phyloP scores from a whole-genome alignment of 2,888 invertebrate genomes.

The Heliconius erato region DNA sequence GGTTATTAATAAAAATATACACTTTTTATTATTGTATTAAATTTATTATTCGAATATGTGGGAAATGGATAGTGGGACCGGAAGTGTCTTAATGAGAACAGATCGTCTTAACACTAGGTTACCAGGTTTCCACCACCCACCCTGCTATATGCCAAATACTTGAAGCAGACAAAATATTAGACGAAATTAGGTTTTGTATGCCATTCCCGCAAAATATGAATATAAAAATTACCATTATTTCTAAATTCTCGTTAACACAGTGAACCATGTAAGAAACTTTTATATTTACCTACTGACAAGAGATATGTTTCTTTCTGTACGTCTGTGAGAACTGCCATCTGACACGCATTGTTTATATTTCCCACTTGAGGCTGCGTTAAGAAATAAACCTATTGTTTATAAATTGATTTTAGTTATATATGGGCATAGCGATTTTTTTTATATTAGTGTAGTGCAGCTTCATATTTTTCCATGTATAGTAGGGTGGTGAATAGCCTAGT shows the following conservation, averaged over 20 bases:
- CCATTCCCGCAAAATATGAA: too few relatives aligned
- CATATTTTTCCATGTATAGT: too few relatives aligned
- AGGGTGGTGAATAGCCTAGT: too few relatives aligned
- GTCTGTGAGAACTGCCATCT: constrained; percentile 15
- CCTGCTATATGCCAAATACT: too few relatives aligned
- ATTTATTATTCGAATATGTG: too few relatives aligned
- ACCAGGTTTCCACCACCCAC: too few relatives aligned
- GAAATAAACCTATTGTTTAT: constrained; percentile 15
- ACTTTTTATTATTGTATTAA: too few relatives aligned
- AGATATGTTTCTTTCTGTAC: not conserved
- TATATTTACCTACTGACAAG: not conserved
- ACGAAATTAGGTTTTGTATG: too few relatives aligned
- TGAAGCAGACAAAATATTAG: not conserved
- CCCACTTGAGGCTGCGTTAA: constrained; percentile 2
- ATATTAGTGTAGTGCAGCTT: not conserved
- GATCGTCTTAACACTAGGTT: too few relatives aligned
- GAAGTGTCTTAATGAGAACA: too few relatives aligned
- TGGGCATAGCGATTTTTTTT: not conserved
- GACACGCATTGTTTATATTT: constrained; percentile 1
- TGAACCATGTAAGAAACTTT: not conserved
- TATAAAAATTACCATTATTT: not conserved
- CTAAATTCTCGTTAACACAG: not conserved
- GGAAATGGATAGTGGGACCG: too few relatives aligned
- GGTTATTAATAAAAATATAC: too few relatives aligned
- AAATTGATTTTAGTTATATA: not conserved